These are phyloP conservation scores for Dendrolimus houi DNA, from an alignment of 2,888 invertebrate genomes.

Conservation along the genomic window DNA sequence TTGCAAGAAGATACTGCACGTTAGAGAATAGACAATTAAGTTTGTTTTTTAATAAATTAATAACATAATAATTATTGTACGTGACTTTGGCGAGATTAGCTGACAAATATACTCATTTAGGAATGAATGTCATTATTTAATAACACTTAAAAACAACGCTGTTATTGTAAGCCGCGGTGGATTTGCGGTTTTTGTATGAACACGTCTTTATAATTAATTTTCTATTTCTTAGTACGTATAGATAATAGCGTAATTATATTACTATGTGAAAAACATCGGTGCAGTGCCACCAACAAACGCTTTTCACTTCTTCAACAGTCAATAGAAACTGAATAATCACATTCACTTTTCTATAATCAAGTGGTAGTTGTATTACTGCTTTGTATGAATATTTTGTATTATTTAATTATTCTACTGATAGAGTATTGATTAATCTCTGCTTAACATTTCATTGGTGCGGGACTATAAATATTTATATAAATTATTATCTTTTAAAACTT, in stretches of 20 bases:
- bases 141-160: slow-evolving; percentile 2
- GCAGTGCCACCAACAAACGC: slow-evolving; percentile 20
- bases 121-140: neutral
- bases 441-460: no score
- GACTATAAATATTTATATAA: no score
- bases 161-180: slow-evolving; percentile 14
- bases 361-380: no score
- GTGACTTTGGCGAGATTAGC: neutral
- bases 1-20: no score
- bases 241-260: slow-evolving; percentile 51
- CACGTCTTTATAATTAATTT: slow-evolving; percentile 45
- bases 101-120: neutral
- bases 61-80: neutral
- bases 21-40: no score
- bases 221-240: slow-evolving; percentile 45
- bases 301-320: slow-evolving; percentile 46
- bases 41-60: no score
- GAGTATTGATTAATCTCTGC: no score
- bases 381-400: no score
- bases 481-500: no score
- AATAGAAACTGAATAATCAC: slow-evolving; percentile 33
- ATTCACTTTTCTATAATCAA: slow-evolving; percentile 28
- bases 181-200: slow-evolving; percentile 25
- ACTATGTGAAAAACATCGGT: slow-evolving; percentile 33
- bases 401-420: no score